Percentiles rank a stretch among this genome's conserved stretches.
These are phyloP conservation scores for Halictus ligatus DNA, from an alignment of 2,888 invertebrate genomes.

Conservation along the genomic window DNA sequence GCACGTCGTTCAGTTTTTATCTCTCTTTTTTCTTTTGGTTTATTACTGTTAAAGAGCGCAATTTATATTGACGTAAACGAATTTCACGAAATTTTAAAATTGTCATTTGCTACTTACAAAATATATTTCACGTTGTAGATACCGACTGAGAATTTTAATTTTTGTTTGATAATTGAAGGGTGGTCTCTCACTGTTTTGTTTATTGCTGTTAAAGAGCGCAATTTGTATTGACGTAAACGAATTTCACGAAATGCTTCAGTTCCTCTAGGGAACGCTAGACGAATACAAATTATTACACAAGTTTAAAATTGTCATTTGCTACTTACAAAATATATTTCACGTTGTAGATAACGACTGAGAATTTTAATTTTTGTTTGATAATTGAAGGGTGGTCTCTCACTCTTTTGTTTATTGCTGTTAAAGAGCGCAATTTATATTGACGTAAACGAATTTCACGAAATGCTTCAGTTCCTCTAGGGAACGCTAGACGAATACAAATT, in stretches of 20 bases:
- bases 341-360: too few relatives aligned
- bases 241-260: background rate
- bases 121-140: too few relatives aligned
- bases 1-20: background rate
- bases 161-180: too few relatives aligned
- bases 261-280: background rate
- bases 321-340: too few relatives aligned
- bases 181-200: too few relatives aligned
- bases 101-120: too few relatives aligned
- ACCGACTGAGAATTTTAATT: too few relatives aligned
- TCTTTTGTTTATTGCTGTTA: conserved; percentile 24
- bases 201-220: conserved; percentile 16
- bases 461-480: background rate
- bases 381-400: too few relatives aligned
- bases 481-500: background rate
- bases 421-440: background rate
- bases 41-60: conserved; percentile 15
- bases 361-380: too few relatives aligned
- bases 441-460: background rate
- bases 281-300: background rate
- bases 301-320: too few relatives aligned
- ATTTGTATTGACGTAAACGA: background rate
- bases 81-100: background rate
- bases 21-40: background rate
- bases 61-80: background rate